phyloP scores from a whole-genome alignment of 2,888 invertebrate genomes.

The Diogma glabrata region DNA sequence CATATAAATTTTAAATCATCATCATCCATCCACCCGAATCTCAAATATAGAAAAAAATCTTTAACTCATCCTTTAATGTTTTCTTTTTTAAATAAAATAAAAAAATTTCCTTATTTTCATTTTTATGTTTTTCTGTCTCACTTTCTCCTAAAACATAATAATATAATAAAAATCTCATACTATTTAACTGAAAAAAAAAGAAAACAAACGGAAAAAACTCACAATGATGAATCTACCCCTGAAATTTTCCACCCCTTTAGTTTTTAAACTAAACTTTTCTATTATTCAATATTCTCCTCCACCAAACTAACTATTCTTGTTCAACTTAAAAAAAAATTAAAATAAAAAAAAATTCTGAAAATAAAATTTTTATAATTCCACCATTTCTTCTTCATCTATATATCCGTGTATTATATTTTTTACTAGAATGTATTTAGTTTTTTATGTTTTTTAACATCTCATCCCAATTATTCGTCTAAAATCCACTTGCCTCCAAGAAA shows the following conservation, averaged over 20 bases:
- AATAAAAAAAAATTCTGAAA: conserved; percentile 3
- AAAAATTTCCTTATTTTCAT: conserved; percentile 4
- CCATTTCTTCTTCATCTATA: conserved; percentile 4
- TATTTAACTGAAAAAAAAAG: no score
- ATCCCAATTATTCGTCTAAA: conserved; percentile 3
- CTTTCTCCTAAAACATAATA: conserved; percentile 7
- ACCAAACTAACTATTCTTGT: background rate
- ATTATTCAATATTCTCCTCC: background rate
- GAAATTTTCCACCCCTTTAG: conserved; percentile 2
- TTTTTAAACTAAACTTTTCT: conserved; percentile 8
- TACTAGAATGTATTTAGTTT: background rate
- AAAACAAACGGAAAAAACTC: no score
- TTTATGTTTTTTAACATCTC: conserved; percentile 7
- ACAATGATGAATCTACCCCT: conserved; percentile 8
- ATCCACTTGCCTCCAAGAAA: conserved; percentile 3
- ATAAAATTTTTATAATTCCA: no score
- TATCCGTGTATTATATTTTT: conserved; percentile 9
- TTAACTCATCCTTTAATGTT: no score
- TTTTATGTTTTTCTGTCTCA: conserved; percentile 7
- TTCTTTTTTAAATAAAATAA: no score
- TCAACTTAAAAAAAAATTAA: conserved; percentile 4
- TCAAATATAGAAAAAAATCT: no score
- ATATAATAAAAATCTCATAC: conserved; percentile 7
- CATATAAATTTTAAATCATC: conserved; percentile 9
- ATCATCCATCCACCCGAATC: conserved; percentile 1